Evolutionary conservation across 2,113 vertebrate genomes (phyloP), one percentile per base, ranked within the genome.

Genomic region (Apaloderma vittatum): DNA sequence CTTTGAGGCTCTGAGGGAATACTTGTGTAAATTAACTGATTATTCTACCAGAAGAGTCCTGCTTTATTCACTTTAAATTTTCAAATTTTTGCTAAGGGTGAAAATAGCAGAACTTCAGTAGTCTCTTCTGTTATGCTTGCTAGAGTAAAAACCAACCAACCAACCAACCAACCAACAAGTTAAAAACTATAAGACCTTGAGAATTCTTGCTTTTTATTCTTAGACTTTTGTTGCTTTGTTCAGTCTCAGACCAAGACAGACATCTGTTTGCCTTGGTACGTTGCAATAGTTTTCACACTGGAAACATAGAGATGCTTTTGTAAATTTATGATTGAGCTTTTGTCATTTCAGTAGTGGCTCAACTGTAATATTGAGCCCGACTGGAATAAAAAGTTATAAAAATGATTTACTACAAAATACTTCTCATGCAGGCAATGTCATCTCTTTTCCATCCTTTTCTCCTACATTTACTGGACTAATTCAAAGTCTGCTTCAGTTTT

Each of bases 341-440:
- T 95, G 83, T 77, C 71, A 90, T 93, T 96, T 94, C 81, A 51
- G 40, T 61, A 23, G 45, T 79, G 45, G 54, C 23, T 90, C 46
- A 76, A 62, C 40, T 85, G 21, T 30, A 92, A 67, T 72, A 76
- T 17, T 90, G 77, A 82, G n/a, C 61, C 61, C 61, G 45, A 79
- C 70, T 73, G 21, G 14, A 90, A 79, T 65, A 82, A 91, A 89
- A 95, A 77, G 51, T 62, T 77, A 70, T 86, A 71, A 86, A 92
- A 68, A 59, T 72, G 1, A 83, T 96, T 94, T 95, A 86, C 55
- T 67, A 62, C 26, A 48, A 81, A 96, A 85, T 72, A 52, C 17
- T 86, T 95, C 36, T 77, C 27, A 74, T 73, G 21, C 73, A 67
- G 36, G 30, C 46, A 83, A 51, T 82, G 45, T 18, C 57, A n/a